These are phyloP conservation scores for Eurypyga helias DNA, from an alignment of 2,113 vertebrate genomes.

Conservation along the genomic window DNA sequence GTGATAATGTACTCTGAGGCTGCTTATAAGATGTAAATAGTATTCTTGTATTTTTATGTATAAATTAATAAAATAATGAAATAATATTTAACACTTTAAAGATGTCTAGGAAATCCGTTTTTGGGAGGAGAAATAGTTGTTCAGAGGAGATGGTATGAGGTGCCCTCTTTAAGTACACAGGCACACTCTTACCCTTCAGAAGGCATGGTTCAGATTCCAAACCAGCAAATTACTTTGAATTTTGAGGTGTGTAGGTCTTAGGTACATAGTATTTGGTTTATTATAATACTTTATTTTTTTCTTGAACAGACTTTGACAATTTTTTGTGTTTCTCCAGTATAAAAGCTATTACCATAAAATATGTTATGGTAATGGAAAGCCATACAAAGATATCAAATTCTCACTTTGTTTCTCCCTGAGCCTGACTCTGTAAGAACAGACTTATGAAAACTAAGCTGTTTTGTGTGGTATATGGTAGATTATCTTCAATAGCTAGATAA, in stretches of 20 bases:
- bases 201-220: background rate
- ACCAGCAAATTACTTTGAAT: background rate
- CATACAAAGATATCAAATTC: background rate
- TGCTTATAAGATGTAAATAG: background rate
- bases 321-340: background rate
- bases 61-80: background rate
- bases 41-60: background rate
- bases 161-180: background rate
- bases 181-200: background rate
- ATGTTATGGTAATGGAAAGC: background rate
- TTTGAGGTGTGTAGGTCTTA: background rate
- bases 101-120: background rate
- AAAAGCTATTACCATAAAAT: background rate
- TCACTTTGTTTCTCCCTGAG: background rate
- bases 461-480: slow-evolving; percentile 51
- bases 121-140: background rate
- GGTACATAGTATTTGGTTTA: background rate
- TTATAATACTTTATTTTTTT: background rate
- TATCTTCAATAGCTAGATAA: slow-evolving; percentile 35
- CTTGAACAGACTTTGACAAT: background rate
- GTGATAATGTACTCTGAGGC: background rate
- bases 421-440: background rate
- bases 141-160: background rate
- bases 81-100: background rate
- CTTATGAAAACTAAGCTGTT: slow-evolving; percentile 6